These are phyloP conservation scores for Urocynchramus pylzowi DNA, from an alignment of 2,113 vertebrate genomes.

Conservation along the genomic window DNA sequence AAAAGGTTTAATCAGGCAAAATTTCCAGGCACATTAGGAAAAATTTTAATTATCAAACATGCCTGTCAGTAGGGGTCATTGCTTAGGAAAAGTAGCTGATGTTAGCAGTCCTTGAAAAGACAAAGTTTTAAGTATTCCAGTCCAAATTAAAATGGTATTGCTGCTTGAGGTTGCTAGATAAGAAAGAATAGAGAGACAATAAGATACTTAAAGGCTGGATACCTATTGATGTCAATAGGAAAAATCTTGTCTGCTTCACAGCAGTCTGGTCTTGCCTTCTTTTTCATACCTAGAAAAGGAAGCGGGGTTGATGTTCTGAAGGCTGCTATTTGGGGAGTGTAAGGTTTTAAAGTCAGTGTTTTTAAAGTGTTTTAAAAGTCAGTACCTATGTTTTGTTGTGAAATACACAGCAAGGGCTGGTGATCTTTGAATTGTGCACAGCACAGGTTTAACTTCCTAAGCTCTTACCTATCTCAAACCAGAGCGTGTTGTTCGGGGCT, in stretches of 20 bases:
- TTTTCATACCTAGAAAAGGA: not conserved
- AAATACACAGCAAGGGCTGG: not conserved
- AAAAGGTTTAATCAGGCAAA: not conserved
- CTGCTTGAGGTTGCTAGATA: not conserved
- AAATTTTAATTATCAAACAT: not conserved
- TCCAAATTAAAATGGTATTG: not conserved
- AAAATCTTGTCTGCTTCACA: not conserved
- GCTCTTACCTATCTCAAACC: not conserved
- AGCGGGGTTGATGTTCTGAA: not conserved
- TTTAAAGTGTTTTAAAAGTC: not conserved
- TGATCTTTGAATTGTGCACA: not conserved
- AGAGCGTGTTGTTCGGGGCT: not conserved
- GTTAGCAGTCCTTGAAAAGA: not conserved
- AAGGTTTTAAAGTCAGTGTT: too few species aligned
- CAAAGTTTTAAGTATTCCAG: not conserved
- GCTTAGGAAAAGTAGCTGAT: not conserved
- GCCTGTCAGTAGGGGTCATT: not conserved
- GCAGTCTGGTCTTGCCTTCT: not conserved
- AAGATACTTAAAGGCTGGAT: not conserved
- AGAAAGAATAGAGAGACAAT: not conserved
- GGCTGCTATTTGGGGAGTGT: not conserved
- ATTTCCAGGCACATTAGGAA: not conserved
- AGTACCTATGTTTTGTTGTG: not conserved
- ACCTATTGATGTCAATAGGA: not conserved
- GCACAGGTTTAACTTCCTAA: not conserved